Conservation (phyloP, 2,797 vertebrate species). For the Sebastes minor region DNA sequence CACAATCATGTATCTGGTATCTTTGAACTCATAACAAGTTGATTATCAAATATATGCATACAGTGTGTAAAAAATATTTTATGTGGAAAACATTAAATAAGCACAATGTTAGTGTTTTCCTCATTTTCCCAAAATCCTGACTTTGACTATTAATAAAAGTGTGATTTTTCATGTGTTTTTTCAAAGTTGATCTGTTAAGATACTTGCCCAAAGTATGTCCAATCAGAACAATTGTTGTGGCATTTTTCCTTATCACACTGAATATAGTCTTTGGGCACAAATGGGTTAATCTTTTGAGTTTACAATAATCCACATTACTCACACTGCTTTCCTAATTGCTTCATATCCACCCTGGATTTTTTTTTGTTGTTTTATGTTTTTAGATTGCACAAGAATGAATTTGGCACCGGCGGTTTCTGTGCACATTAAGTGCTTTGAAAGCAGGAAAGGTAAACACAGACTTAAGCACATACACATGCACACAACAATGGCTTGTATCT, state of each 20-base stretch:
- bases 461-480: slow-evolving; percentile 32
- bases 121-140: neutral
- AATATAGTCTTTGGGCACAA: too few relatives aligned
- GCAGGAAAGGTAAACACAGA: slow-evolving; percentile 64
- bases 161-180: too few relatives aligned
- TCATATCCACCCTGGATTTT: neutral
- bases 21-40: too few relatives aligned
- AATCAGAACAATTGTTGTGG: neutral
- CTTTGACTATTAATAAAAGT: too few relatives aligned
- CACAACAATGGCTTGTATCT: slow-evolving; percentile 77
- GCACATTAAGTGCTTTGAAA: slow-evolving; percentile 60
- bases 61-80: too few relatives aligned
- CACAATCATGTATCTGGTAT: too few relatives aligned
- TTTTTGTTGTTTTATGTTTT: neutral
- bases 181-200: too few relatives aligned
- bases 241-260: too few relatives aligned
- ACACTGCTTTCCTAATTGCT: neutral
- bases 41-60: too few relatives aligned
- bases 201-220: too few relatives aligned
- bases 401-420: slow-evolving; percentile 38
- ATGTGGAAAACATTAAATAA: neutral
- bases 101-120: too few relatives aligned
- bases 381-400: slow-evolving; percentile 39
- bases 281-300: neutral
- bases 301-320: neutral